Evolutionary conservation across 1,140 invertebrate genomes (phyloP).

Genomic region (Phthorimaea operculella): DNA sequence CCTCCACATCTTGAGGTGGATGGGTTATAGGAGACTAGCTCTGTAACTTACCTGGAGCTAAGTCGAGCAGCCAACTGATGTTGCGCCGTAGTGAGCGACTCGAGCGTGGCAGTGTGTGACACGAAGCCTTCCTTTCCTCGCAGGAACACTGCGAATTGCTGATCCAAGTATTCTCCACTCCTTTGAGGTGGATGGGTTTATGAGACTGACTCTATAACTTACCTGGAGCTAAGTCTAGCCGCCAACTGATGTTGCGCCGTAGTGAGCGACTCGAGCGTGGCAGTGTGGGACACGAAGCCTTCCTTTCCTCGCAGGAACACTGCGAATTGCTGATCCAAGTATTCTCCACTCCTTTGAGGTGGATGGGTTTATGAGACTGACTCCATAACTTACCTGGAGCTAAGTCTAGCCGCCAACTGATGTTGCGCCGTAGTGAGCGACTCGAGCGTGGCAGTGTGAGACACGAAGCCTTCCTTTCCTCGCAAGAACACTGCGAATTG

Average conservation of each 20-base stretch:
- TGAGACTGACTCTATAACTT: too few relatives aligned
- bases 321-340: slow-evolving; percentile 91
- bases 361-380: too few relatives aligned
- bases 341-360: too few relatives aligned
- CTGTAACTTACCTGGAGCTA: slow-evolving; percentile 70
- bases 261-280: slow-evolving; percentile 74
- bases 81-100: slow-evolving; percentile 85
- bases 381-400: slow-evolving; percentile 60
- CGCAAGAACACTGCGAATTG: slow-evolving; percentile 96
- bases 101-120: slow-evolving; percentile 66
- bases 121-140: slow-evolving; percentile 89
- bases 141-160: slow-evolving; percentile 94
- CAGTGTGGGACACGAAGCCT: slow-evolving; percentile 74
- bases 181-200: too few relatives aligned
- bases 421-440: slow-evolving; percentile 86
- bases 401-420: slow-evolving; percentile 79
- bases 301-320: slow-evolving; percentile 96
- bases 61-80: slow-evolving; percentile 81
- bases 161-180: slow-evolving; percentile 87
- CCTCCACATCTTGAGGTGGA: too few relatives aligned
- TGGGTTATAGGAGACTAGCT: too few relatives aligned
- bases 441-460: slow-evolving; percentile 67
- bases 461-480: slow-evolving; percentile 87
- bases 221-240: slow-evolving; percentile 72
- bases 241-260: slow-evolving; percentile 88